Evolutionary conservation across 2,113 vertebrate species (phyloP).

Genomic region (Alethe castanea): DNA sequence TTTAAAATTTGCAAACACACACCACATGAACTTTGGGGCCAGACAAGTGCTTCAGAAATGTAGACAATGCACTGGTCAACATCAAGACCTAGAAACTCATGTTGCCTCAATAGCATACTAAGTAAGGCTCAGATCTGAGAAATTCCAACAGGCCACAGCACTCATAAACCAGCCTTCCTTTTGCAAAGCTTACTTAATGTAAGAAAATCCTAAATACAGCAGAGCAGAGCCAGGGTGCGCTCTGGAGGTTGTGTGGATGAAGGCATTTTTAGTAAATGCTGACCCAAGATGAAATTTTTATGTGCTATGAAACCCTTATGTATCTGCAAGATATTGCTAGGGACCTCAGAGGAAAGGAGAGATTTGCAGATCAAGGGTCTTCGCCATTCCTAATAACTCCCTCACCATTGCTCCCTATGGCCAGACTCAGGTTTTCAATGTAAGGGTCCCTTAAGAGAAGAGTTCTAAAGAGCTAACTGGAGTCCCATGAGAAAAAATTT

Average conservation of each 20-base stretch:
- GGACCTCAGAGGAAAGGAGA: neutral
- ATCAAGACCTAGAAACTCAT: neutral
- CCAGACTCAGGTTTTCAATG: neutral
- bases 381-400: neutral
- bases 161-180: neutral
- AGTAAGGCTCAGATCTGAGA: neutral
- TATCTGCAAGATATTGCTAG: neutral
- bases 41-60: neutral
- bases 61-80: fast-evolving
- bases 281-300: neutral
- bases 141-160: neutral
- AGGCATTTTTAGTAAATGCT: neutral
- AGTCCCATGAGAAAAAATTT: neutral
- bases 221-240: neutral
- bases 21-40: neutral
- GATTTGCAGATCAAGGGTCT: neutral
- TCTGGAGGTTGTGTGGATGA: neutral
- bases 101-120: neutral
- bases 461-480: neutral
- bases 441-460: neutral
- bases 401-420: neutral
- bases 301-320: neutral
- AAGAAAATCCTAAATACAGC: neutral
- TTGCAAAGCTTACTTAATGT: neutral
- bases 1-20: neutral